Evolutionary conservation across 92 coral and sea anemone species (phyloP), one percentile per base, ranked within the genome.

Genomic region (Porites divaricata): DNA sequence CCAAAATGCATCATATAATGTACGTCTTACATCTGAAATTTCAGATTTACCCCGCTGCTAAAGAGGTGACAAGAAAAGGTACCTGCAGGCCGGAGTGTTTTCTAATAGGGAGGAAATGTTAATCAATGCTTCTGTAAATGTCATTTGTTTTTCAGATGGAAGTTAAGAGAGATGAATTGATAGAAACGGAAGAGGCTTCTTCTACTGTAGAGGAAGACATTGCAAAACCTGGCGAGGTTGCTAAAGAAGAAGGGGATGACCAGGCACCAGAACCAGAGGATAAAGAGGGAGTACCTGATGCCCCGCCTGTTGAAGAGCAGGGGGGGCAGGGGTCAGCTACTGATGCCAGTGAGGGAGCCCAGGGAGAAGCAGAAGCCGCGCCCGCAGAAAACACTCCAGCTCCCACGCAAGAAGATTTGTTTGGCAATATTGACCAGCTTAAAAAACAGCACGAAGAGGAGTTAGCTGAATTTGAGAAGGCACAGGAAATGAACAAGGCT

Each of bases 381-480:
- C 66, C 81, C 35, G 91, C 88, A 15, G 99, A 96, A 72, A 88
- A 94, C 28, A 98, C 99, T 12, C 99, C 98, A 10, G 88, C 95
- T 26, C 99, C 99, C 13, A 81, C 85, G 16, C 90, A 89, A 19
- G 93, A 87, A 48, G 95, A 90, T 76, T 77, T 96, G 78, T 96
- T 96, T 92, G 99, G 99, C 15, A 89, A 96, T 57, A 96, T 96
- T 69, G 99, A 94, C 50, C 93, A 96, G 73, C 84, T 96, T 19
- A 96, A 94, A 89, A 94, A 93, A 76, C 95, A 95, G 19, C 98
- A 96, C 35, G 99, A 96, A 71, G 98, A 96, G 74, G 98, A 96
- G 25, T 78, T 96, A 23, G 98, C 98, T 16, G 96, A 96, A 90
- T 96, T 96, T 82, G 95, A 95, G 75, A 95, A 91, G 80, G 93